phyloP scores from a whole-genome alignment of 1,140 invertebrate genomes.

The Pseudomyrmex sp. region DNA sequence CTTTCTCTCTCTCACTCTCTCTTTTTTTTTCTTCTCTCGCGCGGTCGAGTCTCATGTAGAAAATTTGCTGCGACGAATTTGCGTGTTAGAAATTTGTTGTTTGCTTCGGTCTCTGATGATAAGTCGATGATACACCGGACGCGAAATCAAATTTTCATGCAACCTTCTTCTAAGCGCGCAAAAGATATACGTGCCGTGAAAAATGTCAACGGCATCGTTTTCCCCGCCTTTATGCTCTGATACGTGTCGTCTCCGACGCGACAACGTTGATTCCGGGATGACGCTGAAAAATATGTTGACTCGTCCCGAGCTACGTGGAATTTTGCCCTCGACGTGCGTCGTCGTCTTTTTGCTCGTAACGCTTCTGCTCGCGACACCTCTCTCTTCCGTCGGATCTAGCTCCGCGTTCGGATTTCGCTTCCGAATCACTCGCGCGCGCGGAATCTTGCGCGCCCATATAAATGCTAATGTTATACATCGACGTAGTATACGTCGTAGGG shows the following conservation, averaged over 20 bases:
- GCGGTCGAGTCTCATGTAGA: not conserved
- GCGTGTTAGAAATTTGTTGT: conserved; percentile 20
- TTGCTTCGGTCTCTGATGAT: not conserved
- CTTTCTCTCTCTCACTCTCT: too few species aligned
- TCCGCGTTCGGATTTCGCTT: conserved; percentile 59
- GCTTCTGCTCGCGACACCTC: conserved; percentile 67
- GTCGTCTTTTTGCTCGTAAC: conserved; percentile 44
- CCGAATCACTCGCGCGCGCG: conserved; percentile 37
- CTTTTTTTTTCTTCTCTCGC: too few species aligned
- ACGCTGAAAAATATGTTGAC: conserved; percentile 63
- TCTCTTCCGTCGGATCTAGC: conserved; percentile 60
- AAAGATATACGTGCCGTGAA: conserved; percentile 10
- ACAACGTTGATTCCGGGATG: conserved; percentile 54
- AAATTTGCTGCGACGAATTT: conserved; percentile 15
- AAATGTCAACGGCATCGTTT: conserved; percentile 7
- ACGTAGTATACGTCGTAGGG: conserved; percentile 14
- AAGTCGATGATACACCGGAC: conserved; percentile 26
- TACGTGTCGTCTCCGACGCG: not conserved
- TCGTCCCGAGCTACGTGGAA: conserved; percentile 14
- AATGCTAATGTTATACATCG: conserved; percentile 67
- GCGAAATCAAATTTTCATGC: conserved; percentile 38
- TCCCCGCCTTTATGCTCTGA: not conserved
- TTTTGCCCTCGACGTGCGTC: conserved; percentile 22
- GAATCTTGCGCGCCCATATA: conserved; percentile 36
- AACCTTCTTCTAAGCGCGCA: not conserved